A percentile compares a stretch with the other conserved stretches of the same genome.
Evolutionary conservation across 2,888 invertebrate genomes (phyloP).

Genomic region (Halictus quadricinctus): DNA sequence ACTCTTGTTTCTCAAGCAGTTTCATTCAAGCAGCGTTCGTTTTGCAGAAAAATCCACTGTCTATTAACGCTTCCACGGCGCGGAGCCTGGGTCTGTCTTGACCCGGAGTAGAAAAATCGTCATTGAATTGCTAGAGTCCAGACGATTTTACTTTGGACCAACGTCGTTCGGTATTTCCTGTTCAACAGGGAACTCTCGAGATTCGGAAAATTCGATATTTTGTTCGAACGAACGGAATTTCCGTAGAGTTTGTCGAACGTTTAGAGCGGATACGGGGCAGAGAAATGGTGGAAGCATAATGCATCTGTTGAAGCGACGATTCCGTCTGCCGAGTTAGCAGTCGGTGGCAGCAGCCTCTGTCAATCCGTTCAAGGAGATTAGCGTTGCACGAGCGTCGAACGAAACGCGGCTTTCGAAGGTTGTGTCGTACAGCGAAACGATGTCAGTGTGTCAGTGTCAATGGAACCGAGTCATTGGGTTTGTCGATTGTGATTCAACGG

Average conservation of each 20-base stretch:
- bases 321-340: not conserved
- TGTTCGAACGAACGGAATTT: too few species aligned
- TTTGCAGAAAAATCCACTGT: too few species aligned
- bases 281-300: not conserved
- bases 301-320: not conserved
- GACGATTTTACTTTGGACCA: too few species aligned
- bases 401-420: conserved; percentile 65
- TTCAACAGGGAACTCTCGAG: too few species aligned
- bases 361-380: conserved; percentile 63
- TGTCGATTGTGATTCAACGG: conserved; percentile 65
- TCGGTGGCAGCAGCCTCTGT: conserved; percentile 16
- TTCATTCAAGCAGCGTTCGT: too few species aligned
- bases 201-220: too few species aligned
- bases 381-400: conserved; percentile 44
- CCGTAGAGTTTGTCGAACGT: not conserved
- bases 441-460: conserved; percentile 81
- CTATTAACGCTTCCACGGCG: too few species aligned
- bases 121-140: too few species aligned
- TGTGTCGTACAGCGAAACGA: conserved; percentile 66
- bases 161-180: too few species aligned
- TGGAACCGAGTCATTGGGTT: conserved; percentile 68
- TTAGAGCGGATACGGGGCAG: not conserved
- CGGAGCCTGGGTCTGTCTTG: too few species aligned
- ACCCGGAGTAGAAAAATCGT: too few species aligned
- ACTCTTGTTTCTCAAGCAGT: too few species aligned